phyloP scores from a whole-genome alignment of 2,113 vertebrate species.

The Rhizomys pruinosus region DNA sequence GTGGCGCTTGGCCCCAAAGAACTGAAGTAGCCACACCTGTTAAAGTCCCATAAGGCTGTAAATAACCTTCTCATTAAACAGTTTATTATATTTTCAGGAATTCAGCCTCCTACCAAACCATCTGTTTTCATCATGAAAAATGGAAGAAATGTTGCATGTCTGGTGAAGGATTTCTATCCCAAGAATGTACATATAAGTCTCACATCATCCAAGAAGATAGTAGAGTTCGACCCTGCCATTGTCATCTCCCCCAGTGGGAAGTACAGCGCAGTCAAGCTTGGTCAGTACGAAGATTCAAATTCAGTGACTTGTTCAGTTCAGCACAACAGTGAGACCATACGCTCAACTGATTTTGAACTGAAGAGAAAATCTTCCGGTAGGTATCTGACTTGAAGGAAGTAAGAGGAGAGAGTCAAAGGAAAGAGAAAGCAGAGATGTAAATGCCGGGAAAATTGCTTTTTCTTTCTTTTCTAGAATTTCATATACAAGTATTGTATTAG shows the following conservation, averaged over 20 bases:
- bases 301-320: slow-evolving; percentile 74
- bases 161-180: slow-evolving; percentile 80
- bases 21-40: background rate
- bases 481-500: too few species aligned
- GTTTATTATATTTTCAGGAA: slow-evolving; percentile 64
- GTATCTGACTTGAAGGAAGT: background rate
- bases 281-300: slow-evolving; percentile 32
- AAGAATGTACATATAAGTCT: slow-evolving; percentile 65
- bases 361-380: slow-evolving; percentile 28
- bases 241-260: slow-evolving; percentile 50
- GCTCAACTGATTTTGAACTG: slow-evolving; percentile 30
- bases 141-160: slow-evolving; percentile 75
- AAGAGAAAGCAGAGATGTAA: background rate
- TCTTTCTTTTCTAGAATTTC: background rate
- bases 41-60: background rate
- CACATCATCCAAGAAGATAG: background rate
- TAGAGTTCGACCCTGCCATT: slow-evolving; percentile 15
- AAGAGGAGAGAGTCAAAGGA: background rate
- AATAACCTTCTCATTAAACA: slow-evolving; percentile 49
- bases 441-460: background rate
- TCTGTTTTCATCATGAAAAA: slow-evolving; percentile 81
- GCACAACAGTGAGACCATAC: background rate
- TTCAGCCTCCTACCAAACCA: background rate
- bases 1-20: background rate
- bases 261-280: slow-evolving; percentile 80